A percentile compares a stretch with the other conserved stretches of the same genome.
These are phyloP conservation scores for Epirrhoe tristata DNA, from an alignment of 2,888 invertebrate genomes.

Conservation along the genomic window DNA sequence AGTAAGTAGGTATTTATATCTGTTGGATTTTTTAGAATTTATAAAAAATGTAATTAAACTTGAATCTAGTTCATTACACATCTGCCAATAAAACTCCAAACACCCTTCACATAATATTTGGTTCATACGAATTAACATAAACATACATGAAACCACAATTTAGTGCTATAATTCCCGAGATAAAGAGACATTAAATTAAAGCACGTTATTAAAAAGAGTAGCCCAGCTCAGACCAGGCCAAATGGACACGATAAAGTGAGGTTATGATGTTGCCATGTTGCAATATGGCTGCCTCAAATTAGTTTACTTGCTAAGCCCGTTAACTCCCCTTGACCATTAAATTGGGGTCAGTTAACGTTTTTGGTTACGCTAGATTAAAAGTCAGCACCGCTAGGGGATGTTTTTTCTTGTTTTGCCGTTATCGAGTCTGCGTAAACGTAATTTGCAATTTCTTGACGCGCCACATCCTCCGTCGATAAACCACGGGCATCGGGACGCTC, in stretches of 20 bases:
- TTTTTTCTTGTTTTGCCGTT: conserved; percentile 54
- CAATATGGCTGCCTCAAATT: conserved; percentile 69
- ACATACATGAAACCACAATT: conserved; percentile 68
- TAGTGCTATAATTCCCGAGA: conserved; percentile 69
- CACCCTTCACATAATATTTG: conserved; percentile 18
- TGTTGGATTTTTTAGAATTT: too few species aligned
- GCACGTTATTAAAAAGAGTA: conserved; percentile 79
- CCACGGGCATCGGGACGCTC: conserved; percentile 45
- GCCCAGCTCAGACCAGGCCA: conserved; percentile 74
- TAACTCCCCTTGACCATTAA: conserved; percentile 50
- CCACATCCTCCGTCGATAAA: conserved; percentile 73
- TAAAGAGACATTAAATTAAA: conserved; percentile 80
- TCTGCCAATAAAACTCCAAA: conserved; percentile 2
- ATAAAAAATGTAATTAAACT: not conserved
- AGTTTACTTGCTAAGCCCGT: conserved; percentile 58
- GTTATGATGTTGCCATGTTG: conserved; percentile 73
- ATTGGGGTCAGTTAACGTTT: conserved; percentile 50
- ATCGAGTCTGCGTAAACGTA: conserved; percentile 70
- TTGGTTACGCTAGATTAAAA: conserved; percentile 48
- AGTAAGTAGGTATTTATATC: not conserved
- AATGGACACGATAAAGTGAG: conserved; percentile 76
- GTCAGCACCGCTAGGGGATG: conserved; percentile 31
- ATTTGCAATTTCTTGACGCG: conserved; percentile 69
- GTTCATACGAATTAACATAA: conserved; percentile 47
- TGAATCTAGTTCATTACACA: not conserved